Evolutionary conservation across 2,888 invertebrate species (phyloP), one percentile per base, ranked within the genome.

Genomic region (Diarsia rubi): DNA sequence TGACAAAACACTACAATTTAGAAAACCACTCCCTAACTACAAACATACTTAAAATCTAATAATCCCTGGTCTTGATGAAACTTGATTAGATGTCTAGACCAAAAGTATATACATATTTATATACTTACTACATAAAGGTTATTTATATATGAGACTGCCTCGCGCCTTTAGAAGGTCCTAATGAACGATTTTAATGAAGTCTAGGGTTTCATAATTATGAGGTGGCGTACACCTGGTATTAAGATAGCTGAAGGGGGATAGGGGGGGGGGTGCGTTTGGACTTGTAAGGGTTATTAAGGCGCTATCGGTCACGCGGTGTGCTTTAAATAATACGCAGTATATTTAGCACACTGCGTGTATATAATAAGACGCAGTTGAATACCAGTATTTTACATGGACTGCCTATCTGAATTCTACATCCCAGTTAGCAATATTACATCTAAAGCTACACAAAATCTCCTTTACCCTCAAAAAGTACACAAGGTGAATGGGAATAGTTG

Each of bases 171-270:
- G 45, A 47, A 52, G 52, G 42, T 67, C 69, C 60, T 85, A 86
- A 87, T 84, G 86, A 87, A 80, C 79, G 65, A 63, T 52, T 69
- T 73, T 87, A 86, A 87, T 87, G 86, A 85, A 77, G 70, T 68
- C 74, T 73, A 75, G 72, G 67, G 75, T 63, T 65, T 69, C 62
- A 82, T 88, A 88, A 88, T 89, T 89, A 88, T 83, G 81, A 79
- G 69, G 57, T 44, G 63, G 74, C 45, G 42, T 47, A 67, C 78
- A 77, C 81, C 74, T 73, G 78, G 6, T 52, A 69, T 60, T 42
- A 59, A 52, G 73, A 73, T 63, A 77, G 47, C 62, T 31, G 14
- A 8, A 37, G 37, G 37, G 21, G n/a, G 14, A 57, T 37, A 62
- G 60, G 3, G 24, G 19, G 16, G 52, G 3, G 2, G 21, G 64